Conservation (phyloP, 2,113 vertebrate genomes). For the Cebidichthys violaceus region DNA sequence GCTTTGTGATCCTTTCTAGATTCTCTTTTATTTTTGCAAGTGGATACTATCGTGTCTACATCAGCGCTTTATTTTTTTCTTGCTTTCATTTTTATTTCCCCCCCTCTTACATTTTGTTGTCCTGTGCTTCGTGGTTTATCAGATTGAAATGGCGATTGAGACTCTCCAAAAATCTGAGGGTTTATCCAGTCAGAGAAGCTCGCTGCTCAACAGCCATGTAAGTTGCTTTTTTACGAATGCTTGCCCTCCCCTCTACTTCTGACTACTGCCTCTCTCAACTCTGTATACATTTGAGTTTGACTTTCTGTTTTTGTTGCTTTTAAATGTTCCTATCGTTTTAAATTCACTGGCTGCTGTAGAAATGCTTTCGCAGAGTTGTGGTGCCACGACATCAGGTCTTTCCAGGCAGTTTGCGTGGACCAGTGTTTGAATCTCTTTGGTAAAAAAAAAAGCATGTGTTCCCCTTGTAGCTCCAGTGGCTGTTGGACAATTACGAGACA, state of each 20-base stretch:
- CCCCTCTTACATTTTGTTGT: conserved; percentile 80
- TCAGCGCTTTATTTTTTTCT: conserved; percentile 55
- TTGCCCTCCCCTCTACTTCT: conserved; percentile 44
- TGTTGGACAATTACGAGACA: conserved; percentile 97
- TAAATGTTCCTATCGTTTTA: conserved; percentile 33
- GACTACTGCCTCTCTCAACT: conserved; percentile 44
- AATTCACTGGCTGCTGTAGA: conserved; percentile 54
- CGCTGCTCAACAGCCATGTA: conserved; percentile 99
- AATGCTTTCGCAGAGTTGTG: conserved; percentile 51
- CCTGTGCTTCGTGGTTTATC: conserved; percentile 87
- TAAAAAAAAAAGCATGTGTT: conserved; percentile 12
- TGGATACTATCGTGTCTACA: conserved; percentile 49
- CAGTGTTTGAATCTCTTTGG: conserved; percentile 20
- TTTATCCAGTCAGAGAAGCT: conserved; percentile 98
- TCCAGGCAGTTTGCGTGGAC: not conserved
- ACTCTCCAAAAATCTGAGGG: conserved; percentile 99
- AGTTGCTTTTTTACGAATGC: conserved; percentile 84
- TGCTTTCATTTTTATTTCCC: conserved; percentile 60
- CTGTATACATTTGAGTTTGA: conserved; percentile 40
- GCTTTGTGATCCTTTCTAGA: conserved; percentile 68
- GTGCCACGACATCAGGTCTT: conserved; percentile 32
- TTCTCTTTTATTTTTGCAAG: conserved; percentile 54
- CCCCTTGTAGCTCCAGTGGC: conserved; percentile 92
- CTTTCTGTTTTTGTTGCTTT: conserved; percentile 47
- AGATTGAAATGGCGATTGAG: conserved; percentile 99